Evolutionary conservation across 1,140 invertebrate species (phyloP).

Genomic region (Linepithema humile): DNA sequence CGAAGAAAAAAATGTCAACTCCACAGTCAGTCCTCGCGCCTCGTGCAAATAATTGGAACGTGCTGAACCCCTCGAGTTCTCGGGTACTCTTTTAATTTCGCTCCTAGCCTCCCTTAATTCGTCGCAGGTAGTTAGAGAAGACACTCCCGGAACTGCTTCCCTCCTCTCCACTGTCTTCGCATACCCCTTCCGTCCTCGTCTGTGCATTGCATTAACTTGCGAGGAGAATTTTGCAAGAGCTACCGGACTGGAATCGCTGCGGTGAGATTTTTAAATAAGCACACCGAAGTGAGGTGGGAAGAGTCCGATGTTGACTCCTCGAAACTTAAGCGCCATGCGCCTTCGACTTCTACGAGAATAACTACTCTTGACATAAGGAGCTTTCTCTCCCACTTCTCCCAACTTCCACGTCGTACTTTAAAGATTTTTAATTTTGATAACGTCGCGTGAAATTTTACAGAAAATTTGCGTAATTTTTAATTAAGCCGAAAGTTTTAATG

Average conservation of each 20-base stretch:
- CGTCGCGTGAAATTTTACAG: not conserved
- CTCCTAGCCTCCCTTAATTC: constrained; percentile 71
- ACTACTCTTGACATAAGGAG: constrained; percentile 51
- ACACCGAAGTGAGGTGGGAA: not conserved
- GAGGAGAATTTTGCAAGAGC: constrained; percentile 4
- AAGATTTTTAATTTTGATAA: constrained; percentile 48
- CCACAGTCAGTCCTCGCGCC: constrained; percentile 47
- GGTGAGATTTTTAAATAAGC: constrained; percentile 33
- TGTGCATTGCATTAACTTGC: constrained; percentile 61
- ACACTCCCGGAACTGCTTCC: constrained; percentile 55
- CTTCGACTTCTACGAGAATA: constrained; percentile 38
- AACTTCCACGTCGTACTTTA: constrained; percentile 20
- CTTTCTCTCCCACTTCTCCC: constrained; percentile 6
- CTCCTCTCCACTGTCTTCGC: constrained; percentile 37
- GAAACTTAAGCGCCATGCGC: constrained; percentile 39
- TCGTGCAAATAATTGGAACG: constrained; percentile 76
- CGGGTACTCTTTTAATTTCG: constrained; percentile 72
- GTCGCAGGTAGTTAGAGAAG: constrained; percentile 72
- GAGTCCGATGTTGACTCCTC: constrained; percentile 37
- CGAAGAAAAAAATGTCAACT: constrained; percentile 49
- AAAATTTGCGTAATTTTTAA: not conserved
- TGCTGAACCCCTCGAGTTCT: constrained; percentile 71
- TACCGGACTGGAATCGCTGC: constrained; percentile 21
- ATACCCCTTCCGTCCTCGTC: constrained; percentile 24
- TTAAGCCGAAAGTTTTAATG: not conserved